Conservation (phyloP, 2,797 vertebrate species). For the Hapalemur alaotrensis region DNA sequence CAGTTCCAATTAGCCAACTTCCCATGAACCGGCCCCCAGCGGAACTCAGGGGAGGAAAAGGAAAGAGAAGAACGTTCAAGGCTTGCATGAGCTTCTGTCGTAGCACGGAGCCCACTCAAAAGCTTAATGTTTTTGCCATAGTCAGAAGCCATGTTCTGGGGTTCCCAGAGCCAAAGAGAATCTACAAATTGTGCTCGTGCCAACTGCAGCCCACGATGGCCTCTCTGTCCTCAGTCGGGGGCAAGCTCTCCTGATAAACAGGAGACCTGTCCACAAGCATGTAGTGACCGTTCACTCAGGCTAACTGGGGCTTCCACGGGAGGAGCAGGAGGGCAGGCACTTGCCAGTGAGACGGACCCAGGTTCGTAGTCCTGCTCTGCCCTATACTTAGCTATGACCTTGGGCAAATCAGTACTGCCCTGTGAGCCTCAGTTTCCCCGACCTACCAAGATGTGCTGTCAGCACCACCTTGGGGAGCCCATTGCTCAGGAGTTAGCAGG, state of each 20-base stretch:
- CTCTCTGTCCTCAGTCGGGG: background rate
- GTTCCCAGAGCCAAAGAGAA: background rate
- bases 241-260: too few relatives aligned
- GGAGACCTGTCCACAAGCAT: background rate
- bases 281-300: background rate
- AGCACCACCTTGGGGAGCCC: background rate
- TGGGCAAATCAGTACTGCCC: too few relatives aligned
- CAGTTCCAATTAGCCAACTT: constrained; percentile 50
- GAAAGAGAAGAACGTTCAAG: background rate
- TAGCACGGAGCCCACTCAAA: background rate
- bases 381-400: background rate
- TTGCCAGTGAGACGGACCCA: background rate
- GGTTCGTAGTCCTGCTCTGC: background rate
- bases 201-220: accelerated
- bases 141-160: background rate
- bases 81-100: background rate
- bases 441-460: background rate
- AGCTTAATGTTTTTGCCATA: background rate
- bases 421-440: background rate
- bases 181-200: accelerated
- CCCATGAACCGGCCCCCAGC: background rate
- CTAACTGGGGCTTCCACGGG: accelerated
- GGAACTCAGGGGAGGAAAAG: background rate
- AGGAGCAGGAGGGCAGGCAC: accelerated
- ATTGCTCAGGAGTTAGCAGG: background rate